Evolutionary conservation across 2,888 invertebrate species (phyloP), one percentile per base, ranked within the genome.

Genomic region (Matsumyia berberina): DNA sequence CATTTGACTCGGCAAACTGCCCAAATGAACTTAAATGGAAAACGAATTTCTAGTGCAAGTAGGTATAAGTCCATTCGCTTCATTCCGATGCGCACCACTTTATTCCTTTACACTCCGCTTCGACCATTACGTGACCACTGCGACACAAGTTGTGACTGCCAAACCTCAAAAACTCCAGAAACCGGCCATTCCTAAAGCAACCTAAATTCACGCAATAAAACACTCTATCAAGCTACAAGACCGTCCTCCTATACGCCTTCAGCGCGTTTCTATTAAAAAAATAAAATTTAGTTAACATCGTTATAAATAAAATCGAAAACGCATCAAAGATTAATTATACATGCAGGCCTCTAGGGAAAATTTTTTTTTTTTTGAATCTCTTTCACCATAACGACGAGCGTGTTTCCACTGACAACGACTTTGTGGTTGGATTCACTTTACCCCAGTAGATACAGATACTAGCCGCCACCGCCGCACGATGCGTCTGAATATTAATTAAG

Each of bases 401-500:
- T 24, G 24, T 57, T 57, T 57, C 57, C 8, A 37, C 2, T 57
- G 37, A 39, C 57, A 19, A 57, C 37, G 24, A 19, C 33, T 17
- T 49, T 39, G 19, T 49, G 64, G 24, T 64, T 37, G 64, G 35
- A 35, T 60, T 31, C 37, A 72, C 29, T 72, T 51, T 49, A 58
- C 72, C 53, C 60, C 42, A 1, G 24, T 24, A 24, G 24, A 24
- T 24, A 24, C 24, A 72, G 53, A 46, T 49, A 39, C n/a, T 31
- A 57, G 15, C 49, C 15, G 24, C 33, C 29, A 11, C 11, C 42
- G 19, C 12, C 44, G 12, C 57, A 19, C 57, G 35, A n/a, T 51
- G 49, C 11, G 29, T 60, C 42, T 31, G 62, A 44, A 33, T 60
- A 60, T 77, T 60, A 77, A 83, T 78, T 72, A 83, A 73, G 57